Percentiles rank a stretch among this genome's conserved stretches.
phyloP scores from a whole-genome alignment of 2,888 invertebrate species.

The Chouioia cunea region DNA sequence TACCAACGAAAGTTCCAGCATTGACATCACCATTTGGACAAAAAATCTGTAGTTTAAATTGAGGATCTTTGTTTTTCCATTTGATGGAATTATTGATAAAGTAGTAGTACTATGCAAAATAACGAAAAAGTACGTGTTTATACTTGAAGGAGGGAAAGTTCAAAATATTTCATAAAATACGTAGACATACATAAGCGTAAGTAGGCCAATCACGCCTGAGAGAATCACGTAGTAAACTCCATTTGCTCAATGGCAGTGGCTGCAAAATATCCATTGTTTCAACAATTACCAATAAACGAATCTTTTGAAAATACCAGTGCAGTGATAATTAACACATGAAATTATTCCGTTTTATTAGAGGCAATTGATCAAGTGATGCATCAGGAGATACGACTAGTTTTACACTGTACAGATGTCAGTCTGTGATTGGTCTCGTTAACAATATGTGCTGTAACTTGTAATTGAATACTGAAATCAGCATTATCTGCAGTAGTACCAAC shows the following conservation, averaged over 20 bases:
- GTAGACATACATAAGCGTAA: not conserved
- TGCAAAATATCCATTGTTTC: constrained; percentile 50
- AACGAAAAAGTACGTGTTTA: constrained; percentile 50
- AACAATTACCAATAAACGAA: too few species aligned
- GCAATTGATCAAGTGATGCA: too few species aligned
- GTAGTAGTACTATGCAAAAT: constrained; percentile 63
- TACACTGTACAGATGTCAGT: too few species aligned
- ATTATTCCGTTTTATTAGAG: too few species aligned
- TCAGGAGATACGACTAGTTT: too few species aligned
- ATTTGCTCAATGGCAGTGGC: constrained; percentile 56
- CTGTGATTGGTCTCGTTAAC: too few species aligned
- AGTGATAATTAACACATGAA: too few species aligned
- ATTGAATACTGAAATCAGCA: too few species aligned
- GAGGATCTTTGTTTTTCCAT: constrained; percentile 60
- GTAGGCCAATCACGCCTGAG: constrained; percentile 49
- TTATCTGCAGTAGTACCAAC: too few species aligned
- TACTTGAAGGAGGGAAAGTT: not conserved
- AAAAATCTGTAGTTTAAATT: constrained; percentile 64
- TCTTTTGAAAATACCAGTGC: too few species aligned
- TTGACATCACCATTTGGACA: constrained; percentile 67
- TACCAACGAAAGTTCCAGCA: constrained; percentile 64
- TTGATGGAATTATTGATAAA: constrained; percentile 65
- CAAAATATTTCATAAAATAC: not conserved
- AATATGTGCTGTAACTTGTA: too few species aligned
- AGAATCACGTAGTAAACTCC: constrained; percentile 56